phyloP scores from a whole-genome alignment of 2,797 vertebrate species.

The Poeciliopsis presidionis region DNA sequence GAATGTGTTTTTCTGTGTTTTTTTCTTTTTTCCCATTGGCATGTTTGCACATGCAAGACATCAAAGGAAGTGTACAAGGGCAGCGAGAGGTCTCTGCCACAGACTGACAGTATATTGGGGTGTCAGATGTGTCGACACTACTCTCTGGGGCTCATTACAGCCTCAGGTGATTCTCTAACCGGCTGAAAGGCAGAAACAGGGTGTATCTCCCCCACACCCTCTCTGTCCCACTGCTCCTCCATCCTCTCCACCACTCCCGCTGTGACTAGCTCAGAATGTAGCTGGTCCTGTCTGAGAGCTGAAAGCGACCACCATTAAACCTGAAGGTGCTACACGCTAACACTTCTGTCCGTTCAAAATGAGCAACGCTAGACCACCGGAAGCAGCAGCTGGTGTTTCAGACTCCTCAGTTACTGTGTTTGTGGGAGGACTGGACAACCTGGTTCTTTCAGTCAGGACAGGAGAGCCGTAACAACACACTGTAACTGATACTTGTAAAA shows the following conservation, averaged over 20 bases:
- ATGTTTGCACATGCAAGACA: constrained; percentile 22
- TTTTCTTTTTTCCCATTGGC: background rate
- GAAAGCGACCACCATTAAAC: constrained; percentile 2
- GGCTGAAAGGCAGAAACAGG: constrained; percentile 16
- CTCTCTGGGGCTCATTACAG: constrained; percentile 58
- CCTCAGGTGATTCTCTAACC: constrained; percentile 48
- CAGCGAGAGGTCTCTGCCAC: constrained; percentile 48
- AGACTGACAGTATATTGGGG: constrained; percentile 29
- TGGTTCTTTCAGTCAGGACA: constrained; percentile 16
- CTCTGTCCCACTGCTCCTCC: background rate
- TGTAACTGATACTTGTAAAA: constrained; percentile 62
- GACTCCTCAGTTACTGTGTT: background rate
- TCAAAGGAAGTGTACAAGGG: constrained; percentile 46
- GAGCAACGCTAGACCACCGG: background rate
- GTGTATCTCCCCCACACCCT: background rate
- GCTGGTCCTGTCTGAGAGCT: background rate
- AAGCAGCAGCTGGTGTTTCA: constrained; percentile 3
- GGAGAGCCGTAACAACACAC: constrained; percentile 55
- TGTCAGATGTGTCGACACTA: constrained; percentile 56
- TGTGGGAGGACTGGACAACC: constrained; percentile 24
- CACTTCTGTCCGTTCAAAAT: background rate
- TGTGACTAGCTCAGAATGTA: constrained; percentile 18
- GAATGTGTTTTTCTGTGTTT: constrained; percentile 11
- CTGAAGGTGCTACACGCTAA: constrained; percentile 32
- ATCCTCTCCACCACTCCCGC: background rate